Conservation (phyloP, 2,797 vertebrate genomes). For the Dallia pectoralis region DNA sequence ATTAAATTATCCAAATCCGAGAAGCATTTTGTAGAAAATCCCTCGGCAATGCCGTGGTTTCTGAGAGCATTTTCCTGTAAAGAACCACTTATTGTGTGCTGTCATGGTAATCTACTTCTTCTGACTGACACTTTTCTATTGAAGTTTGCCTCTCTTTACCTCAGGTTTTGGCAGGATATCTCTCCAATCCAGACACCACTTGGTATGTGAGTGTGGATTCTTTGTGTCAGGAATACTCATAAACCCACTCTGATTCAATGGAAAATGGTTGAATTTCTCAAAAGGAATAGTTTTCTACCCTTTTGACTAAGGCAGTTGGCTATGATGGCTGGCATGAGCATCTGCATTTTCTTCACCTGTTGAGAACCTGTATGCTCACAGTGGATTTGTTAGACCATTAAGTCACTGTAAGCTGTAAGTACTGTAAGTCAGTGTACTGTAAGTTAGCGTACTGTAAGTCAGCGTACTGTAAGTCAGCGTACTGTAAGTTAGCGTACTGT, state of each 20-base stretch:
- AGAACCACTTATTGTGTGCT: slow-evolving; percentile 3
- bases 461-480: no score
- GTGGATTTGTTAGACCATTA: not conserved
- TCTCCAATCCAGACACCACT: not conserved
- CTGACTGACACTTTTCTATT: not conserved
- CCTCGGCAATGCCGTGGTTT: not conserved
- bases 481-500: no score
- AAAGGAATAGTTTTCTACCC: slow-evolving; percentile 50
- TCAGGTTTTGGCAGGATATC: not conserved
- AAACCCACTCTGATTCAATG: slow-evolving; percentile 36
- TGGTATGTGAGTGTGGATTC: slow-evolving; percentile 23
- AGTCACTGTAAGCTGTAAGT: no score
- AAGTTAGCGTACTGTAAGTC: no score
- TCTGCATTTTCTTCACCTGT: slow-evolving; percentile 16
- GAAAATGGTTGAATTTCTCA: slow-evolving; percentile 47
- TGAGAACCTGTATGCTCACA: slow-evolving; percentile 1
- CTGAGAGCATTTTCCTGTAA: not conserved
- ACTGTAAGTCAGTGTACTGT: no score
- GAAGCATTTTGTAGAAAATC: not conserved
- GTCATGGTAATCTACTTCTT: not conserved
- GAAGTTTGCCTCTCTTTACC: not conserved
- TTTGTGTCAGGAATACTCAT: slow-evolving; percentile 32
- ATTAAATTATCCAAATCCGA: not conserved
- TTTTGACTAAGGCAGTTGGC: slow-evolving; percentile 42
- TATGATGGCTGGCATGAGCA: slow-evolving; percentile 44